These are phyloP conservation scores for Oligia fasciuncula DNA, from an alignment of 2,888 invertebrate genomes.

Conservation along the genomic window DNA sequence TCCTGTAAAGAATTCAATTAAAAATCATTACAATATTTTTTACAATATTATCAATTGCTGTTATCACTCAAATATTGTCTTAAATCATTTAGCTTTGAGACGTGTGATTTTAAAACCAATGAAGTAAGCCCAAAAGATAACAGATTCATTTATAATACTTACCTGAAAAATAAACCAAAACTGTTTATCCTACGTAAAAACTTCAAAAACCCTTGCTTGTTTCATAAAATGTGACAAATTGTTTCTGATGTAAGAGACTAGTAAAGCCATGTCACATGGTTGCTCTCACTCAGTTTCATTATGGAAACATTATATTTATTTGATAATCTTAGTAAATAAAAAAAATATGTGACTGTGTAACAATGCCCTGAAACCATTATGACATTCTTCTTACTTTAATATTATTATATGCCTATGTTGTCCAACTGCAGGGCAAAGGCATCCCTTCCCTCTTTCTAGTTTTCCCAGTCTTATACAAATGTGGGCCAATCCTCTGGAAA, in stretches of 20 bases:
- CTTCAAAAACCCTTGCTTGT: background rate
- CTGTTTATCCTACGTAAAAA: background rate
- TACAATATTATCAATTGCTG: background rate
- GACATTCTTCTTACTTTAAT: background rate
- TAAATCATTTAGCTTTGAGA: background rate
- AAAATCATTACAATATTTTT: background rate
- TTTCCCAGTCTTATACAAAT: background rate
- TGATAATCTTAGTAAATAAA: background rate
- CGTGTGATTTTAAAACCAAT: background rate
- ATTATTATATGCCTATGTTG: background rate
- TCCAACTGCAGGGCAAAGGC: no score
- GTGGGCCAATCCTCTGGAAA: background rate
- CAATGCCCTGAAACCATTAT: background rate
- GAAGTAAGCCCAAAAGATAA: background rate
- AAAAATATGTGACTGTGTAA: background rate
- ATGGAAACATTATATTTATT: background rate
- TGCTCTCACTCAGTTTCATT: background rate
- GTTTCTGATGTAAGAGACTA: slow-evolving; percentile 11
- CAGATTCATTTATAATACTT: background rate
- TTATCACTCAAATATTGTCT: background rate
- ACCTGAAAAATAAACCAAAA: background rate
- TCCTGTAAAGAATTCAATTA: background rate
- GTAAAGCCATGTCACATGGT: slow-evolving; percentile 21
- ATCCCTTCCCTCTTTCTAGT: background rate
- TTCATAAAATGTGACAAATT: slow-evolving; percentile 9